Evolutionary conservation across 2,113 vertebrate genomes (phyloP).

Genomic region (Grammomys surdaster): DNA sequence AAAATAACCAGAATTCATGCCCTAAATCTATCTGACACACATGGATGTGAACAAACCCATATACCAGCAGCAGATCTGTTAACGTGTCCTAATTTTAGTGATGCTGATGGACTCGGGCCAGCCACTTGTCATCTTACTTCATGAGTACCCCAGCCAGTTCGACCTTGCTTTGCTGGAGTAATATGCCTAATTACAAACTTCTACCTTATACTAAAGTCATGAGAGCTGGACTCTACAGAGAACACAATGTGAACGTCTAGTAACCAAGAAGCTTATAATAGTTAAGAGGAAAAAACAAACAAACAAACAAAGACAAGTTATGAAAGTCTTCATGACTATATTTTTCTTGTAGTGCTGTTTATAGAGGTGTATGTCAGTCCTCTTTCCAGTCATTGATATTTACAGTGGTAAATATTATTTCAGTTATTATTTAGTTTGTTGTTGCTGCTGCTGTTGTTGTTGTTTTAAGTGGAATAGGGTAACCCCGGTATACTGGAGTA

Average conservation of each 20-base stretch:
- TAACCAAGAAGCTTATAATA: not conserved
- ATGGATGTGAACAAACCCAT: not conserved
- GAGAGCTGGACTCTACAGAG: not conserved
- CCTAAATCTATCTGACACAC: not conserved
- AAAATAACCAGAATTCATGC: constrained; percentile 33
- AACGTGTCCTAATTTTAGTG: constrained; percentile 25
- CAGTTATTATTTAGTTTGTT: not conserved
- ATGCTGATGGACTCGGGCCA: not conserved
- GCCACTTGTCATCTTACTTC: constrained; percentile 21
- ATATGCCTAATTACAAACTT: constrained; percentile 37
- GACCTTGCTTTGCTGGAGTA: constrained; percentile 48
- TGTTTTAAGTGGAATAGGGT: not conserved
- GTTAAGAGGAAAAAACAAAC: not conserved
- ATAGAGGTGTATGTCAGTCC: not conserved
- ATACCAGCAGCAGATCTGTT: not conserved
- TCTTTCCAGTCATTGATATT: not conserved
- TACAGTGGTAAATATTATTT: not conserved
- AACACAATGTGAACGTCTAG: not conserved
- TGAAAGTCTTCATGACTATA: not conserved
- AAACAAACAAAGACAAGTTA: not conserved
- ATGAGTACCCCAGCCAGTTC: not conserved
- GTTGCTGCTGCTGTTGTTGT: not conserved
- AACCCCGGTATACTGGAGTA: not conserved
- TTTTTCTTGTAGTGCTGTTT: not conserved
- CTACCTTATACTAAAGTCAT: not conserved